These are phyloP conservation scores for Marisa cornuarietis DNA, from an alignment of 1,140 invertebrate genomes.

Conservation along the genomic window DNA sequence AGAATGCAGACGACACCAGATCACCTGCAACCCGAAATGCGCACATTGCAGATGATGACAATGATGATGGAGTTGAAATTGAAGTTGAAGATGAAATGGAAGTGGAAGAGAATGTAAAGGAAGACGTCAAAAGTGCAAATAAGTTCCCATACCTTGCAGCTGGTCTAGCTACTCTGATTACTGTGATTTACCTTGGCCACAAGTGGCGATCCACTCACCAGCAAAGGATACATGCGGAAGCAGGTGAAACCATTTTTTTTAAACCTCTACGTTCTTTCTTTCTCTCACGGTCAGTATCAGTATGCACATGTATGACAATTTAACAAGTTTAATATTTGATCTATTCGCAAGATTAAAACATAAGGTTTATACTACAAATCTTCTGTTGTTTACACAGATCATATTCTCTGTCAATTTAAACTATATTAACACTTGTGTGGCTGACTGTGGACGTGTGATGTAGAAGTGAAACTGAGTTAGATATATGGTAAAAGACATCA, in stretches of 20 bases:
- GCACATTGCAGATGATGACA: not conserved
- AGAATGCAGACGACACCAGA: not conserved
- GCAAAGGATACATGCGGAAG: not conserved
- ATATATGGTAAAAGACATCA: no score
- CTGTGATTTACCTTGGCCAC: not conserved
- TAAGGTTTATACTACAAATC: no score
- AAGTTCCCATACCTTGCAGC: not conserved
- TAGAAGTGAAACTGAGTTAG: no score
- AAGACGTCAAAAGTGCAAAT: not conserved
- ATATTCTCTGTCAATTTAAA: not conserved
- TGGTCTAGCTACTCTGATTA: not conserved
- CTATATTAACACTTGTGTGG: no score
- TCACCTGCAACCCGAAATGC: not conserved
- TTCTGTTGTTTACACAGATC: not conserved
- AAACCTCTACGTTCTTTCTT: no score
- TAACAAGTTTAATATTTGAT: no score
- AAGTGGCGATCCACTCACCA: not conserved
- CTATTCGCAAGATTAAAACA: no score
- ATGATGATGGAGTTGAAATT: constrained; percentile 16
- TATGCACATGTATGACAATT: no score
- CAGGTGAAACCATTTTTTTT: not conserved
- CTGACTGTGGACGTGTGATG: no score
- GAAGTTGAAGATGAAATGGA: constrained; percentile 16
- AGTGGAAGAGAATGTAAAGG: not conserved
- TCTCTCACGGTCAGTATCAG: no score